phyloP scores from a whole-genome alignment of 2,113 vertebrate genomes.

The Oreotrochilus melanogaster region DNA sequence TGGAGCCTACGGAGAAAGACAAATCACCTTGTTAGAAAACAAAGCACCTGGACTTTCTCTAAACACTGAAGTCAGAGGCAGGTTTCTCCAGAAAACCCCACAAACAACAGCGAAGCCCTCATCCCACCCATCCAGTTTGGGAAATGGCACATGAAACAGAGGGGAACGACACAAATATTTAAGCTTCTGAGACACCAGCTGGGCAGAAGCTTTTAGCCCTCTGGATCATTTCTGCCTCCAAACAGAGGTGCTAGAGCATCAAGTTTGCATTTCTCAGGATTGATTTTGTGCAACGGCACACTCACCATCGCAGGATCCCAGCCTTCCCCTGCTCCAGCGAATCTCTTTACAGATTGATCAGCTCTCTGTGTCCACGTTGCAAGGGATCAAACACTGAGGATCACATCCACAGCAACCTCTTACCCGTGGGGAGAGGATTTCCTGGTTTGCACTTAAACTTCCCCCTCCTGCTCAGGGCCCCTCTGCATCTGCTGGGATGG shows the following conservation, averaged over 20 bases:
- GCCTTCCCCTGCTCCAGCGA: neutral
- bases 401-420: neutral
- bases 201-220: too few relatives aligned
- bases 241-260: neutral
- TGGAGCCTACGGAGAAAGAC: slow-evolving; percentile 69
- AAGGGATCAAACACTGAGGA: accelerated
- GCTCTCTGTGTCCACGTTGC: neutral
- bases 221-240: too few relatives aligned
- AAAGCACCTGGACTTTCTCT: neutral
- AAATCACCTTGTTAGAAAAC: neutral
- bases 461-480: too few relatives aligned
- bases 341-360: neutral
- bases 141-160: neutral
- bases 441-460: too few relatives aligned
- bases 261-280: neutral
- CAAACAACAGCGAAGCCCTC: neutral
- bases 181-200: too few relatives aligned
- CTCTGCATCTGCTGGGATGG: too few relatives aligned
- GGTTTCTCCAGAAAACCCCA: neutral
- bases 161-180: too few relatives aligned
- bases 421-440: neutral
- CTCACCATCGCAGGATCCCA: slow-evolving; percentile 53
- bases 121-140: accelerated
- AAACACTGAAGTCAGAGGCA: neutral
- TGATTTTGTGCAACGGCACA: accelerated